Base-by-base conservation (phyloP, 1,140 invertebrate species). In the Chelonus insularis region DNA sequence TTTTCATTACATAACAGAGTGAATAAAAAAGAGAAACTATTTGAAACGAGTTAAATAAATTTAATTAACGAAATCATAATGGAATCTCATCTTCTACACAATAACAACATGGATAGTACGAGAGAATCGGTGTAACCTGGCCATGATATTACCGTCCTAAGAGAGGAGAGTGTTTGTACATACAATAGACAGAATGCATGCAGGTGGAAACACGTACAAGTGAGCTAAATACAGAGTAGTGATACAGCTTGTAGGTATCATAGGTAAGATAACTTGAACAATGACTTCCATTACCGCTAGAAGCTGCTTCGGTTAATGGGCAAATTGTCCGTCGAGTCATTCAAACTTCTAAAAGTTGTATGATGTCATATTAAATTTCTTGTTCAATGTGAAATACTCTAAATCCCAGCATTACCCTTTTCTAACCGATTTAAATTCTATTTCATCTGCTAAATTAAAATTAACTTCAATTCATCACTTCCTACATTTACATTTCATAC, bases 251-350 rank as follows among this genome's bases (percentile, higher is more conserved):
- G 57, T 63, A 63, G 72, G 72, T 77, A 75, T 75, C 74, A 72
- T 70, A 65, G 72, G 72, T 72, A 75, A 75, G 72, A 77, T 78
- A 77, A 71, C 67, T 73, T 69, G 72, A 80, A 80, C 78, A 80
- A 80, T 79, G 68, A 66, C 73, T 75, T 77, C 75, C 72, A 80
- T 79, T 79, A 79, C 72, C 72, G 68, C 56, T 66, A 70, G 69
- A 72, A 70, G 73, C 72, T 74, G 70, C 69, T 68, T 72, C 64
- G 65, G 70, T 74, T 78, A 78, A 80, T 77, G 73, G 73, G 71
- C 65, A 76, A 78, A 78, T 75, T 76, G 75, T 74, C 68, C 68
- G 71, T 68, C 70, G 74, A 75, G 74, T 77, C 73, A 71, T 76
- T 77, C 72, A 72, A 77, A 76, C 68, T 71, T 71, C 71, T 72